Base-by-base conservation (phyloP, 2,113 vertebrate species). In the Percina caprodes region DNA sequence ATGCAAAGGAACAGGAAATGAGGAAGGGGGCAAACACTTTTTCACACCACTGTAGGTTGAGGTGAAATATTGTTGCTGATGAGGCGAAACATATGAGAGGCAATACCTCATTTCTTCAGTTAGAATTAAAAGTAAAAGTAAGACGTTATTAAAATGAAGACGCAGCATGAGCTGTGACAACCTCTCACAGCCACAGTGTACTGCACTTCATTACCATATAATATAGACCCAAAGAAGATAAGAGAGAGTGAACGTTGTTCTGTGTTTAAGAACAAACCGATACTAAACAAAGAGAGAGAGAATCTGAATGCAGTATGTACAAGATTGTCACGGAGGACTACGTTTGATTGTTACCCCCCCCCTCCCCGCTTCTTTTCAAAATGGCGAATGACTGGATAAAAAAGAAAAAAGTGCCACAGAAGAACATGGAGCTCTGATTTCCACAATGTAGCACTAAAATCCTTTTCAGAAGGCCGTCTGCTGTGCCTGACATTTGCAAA, bases 191-290 rank as follows among this genome's bases (percentile, higher is more conserved):
- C 52, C 56, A 12, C 39, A 24, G 51, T 11, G 18, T 15, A 8
- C 74, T 80, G 56, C 35, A 70, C 71, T 74, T 81, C 66, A 87
- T 84, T 75, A 84, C 26, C 67, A 87, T 63, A 59, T 46, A 80
- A 87, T 63, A 59, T 46, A 80, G 59, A 83, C 21, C 58, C 52
- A 24, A 35, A 70, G 58, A 79, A 69, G 72, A 67, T 46, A 42
- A 73, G 30, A 68, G 16, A 48, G 54, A n/a, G 21, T 11, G 60
- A n/a, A 77, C 52, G 69, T 68, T 63, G 54, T 84, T 72, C 72
- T 35, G 4, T 51, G 13, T 66, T 48, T n/a, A 77, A 30, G 48
- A 80, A 51, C 71, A 87, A 63, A 81, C 66, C 73, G 65, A 68
- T 24, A 70, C 48, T 71, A 74, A 86, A 81, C 63, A 67, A 10